A percentile compares a stretch with the other conserved stretches of the same genome.
phyloP scores from a whole-genome alignment of 2,113 vertebrate genomes.

The Nothobranchius furzeri region DNA sequence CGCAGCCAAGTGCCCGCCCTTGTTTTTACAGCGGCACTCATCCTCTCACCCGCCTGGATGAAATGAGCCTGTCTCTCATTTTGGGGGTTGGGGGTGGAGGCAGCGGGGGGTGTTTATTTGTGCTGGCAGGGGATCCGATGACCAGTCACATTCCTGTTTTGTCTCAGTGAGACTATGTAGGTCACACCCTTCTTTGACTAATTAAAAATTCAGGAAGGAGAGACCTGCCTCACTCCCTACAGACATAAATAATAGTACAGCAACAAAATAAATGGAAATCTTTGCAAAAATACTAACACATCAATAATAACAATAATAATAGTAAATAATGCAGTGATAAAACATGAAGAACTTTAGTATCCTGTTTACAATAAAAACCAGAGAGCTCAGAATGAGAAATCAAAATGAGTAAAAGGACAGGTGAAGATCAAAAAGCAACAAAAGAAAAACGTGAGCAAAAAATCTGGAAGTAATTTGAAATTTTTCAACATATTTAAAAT shows the following conservation, averaged over 20 bases:
- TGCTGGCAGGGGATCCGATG: conserved; percentile 35
- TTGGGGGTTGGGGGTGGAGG: background rate
- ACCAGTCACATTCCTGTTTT: conserved; percentile 44
- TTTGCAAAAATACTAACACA: background rate
- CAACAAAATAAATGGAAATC: background rate
- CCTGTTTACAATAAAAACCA: no score
- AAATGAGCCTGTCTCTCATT: conserved; percentile 55
- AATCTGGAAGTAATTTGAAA: no score
- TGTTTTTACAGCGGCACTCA: conserved; percentile 51
- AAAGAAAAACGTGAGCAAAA: no score
- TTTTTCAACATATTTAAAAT: no score
- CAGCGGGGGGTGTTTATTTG: no score
- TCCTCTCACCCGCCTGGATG: conserved; percentile 34
- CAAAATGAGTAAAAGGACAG: no score
- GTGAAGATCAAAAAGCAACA: no score
- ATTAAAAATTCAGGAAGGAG: conserved; percentile 65
- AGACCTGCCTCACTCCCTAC: conserved; percentile 40
- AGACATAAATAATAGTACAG: background rate
- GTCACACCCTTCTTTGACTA: conserved; percentile 59
- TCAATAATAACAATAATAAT: no score
- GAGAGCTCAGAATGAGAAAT: no score
- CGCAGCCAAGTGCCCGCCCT: conserved; percentile 44
- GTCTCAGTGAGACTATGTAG: conserved; percentile 52
- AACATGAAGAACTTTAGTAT: no score
- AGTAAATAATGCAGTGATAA: no score